phyloP scores from a whole-genome alignment of 2,113 vertebrate genomes.

The Mastomys coucha region DNA sequence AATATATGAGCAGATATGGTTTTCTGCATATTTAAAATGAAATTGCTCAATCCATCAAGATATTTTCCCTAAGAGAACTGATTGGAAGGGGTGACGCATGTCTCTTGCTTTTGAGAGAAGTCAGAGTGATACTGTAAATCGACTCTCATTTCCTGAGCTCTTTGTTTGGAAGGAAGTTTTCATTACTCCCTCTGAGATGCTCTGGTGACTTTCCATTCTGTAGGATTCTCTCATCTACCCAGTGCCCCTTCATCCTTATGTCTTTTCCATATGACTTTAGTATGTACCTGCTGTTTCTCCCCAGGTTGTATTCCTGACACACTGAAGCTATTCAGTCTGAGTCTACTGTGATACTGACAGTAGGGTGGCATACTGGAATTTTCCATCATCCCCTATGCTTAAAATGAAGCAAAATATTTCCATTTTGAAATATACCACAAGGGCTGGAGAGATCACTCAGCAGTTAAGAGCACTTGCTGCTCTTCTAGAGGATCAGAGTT shows the following conservation, averaged over 20 bases:
- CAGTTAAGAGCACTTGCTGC: neutral
- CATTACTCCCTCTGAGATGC: neutral
- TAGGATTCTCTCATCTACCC: accelerated
- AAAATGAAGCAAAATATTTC: neutral
- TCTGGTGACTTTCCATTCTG: neutral
- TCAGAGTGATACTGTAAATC: neutral
- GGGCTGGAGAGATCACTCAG: neutral
- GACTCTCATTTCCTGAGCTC: neutral
- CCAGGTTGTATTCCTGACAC: neutral
- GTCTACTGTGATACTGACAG: neutral
- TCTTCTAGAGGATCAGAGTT: neutral
- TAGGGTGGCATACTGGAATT: neutral
- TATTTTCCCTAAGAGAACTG: neutral
- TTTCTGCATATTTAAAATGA: conserved; percentile 46
- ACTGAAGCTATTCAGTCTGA: neutral
- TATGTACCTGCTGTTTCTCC: neutral
- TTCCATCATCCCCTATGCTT: neutral
- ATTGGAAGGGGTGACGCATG: neutral
- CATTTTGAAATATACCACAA: neutral
- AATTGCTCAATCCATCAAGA: conserved; percentile 23
- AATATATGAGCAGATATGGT: conserved; percentile 29
- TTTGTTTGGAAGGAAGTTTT: neutral
- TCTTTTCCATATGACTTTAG: neutral
- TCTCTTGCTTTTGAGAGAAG: neutral
- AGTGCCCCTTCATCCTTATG: accelerated